Evolutionary conservation across 1,140 invertebrate species (phyloP).

Genomic region (Elysia chlorotica): DNA sequence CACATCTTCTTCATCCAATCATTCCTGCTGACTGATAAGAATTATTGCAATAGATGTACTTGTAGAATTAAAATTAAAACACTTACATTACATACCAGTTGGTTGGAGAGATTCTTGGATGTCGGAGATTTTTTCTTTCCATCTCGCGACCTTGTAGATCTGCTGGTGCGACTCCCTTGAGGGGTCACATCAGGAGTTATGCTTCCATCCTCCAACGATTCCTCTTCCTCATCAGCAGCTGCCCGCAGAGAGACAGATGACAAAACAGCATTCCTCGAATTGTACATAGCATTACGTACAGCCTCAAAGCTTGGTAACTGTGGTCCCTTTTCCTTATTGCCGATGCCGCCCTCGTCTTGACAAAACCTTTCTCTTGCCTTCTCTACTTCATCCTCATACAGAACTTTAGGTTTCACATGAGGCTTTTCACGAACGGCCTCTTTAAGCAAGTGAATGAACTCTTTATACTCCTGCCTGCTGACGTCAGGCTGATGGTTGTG

Average conservation of each 20-base stretch:
- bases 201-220: too few species aligned
- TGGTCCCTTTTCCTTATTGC: constrained; percentile 9
- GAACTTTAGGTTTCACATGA: constrained; percentile 19
- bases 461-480: constrained; percentile 16
- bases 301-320: constrained; percentile 9
- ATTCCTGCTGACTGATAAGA: too few species aligned
- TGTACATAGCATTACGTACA: constrained; percentile 18
- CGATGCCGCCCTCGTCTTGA: neutral
- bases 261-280: constrained; percentile 20
- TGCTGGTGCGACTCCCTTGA: constrained; percentile 1
- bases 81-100: too few species aligned
- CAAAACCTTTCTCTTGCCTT: constrained; percentile 1
- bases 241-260: constrained; percentile 12
- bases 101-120: constrained; percentile 7
- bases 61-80: too few species aligned
- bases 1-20: too few species aligned
- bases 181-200: neutral
- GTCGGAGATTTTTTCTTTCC: constrained; percentile 8
- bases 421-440: constrained; percentile 18
- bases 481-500: constrained; percentile 19
- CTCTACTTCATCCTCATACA: constrained; percentile 17
- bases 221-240: too few species aligned
- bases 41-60: too few species aligned
- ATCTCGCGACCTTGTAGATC: constrained; percentile 15
- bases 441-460: constrained; percentile 16